Evolutionary conservation across 2,113 vertebrate species (phyloP), one percentile per base, ranked within the genome.

Genomic region (Ammodytes marinus): DNA sequence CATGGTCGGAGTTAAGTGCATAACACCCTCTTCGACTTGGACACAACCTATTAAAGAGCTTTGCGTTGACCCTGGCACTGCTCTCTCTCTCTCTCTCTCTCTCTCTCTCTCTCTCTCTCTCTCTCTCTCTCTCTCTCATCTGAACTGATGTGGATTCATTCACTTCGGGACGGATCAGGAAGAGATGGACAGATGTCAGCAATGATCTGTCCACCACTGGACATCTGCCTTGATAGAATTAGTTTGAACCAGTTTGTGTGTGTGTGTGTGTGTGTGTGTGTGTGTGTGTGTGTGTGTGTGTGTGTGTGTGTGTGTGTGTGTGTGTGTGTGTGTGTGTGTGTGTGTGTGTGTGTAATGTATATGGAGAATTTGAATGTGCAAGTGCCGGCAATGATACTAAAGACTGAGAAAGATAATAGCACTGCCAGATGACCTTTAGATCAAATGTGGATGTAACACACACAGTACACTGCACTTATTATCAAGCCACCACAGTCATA

Each of bases 141-240:
- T 81, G 68, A 76, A 79, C 74, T 74, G 87, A 90, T 86, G 84
- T 79, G 79, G 84, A 87, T 86, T 82, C 74, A 49, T 75, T 74
- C 84, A 88, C 88, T 91, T 85, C 86, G 85, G 86, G 81, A 84
- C 66, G 88, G 88, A 91, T 93, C 89, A 92, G 90, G 90, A 89
- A 65, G 69, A 80, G 84, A 90, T 82, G 80, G 91, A 93, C 93
- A 95, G 93, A 94, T 95, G 93, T 93, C 91, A 88, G 84, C 87
- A 88, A 89, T 91, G 93, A 94, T 93, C 89, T 57, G 52, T 91
- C 83, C 82, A 75, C 88, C 74, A 74, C 88, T 84, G 88, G 89
- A 80, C 88, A 94, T 87, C 90, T 89, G 90, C 87, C 90, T 82
- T 86, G 80, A 85, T 90, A 87, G 82, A 90, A 92, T 86, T 86